Evolutionary conservation across 2,888 invertebrate species (phyloP).

Genomic region (Ochropleura plecta): DNA sequence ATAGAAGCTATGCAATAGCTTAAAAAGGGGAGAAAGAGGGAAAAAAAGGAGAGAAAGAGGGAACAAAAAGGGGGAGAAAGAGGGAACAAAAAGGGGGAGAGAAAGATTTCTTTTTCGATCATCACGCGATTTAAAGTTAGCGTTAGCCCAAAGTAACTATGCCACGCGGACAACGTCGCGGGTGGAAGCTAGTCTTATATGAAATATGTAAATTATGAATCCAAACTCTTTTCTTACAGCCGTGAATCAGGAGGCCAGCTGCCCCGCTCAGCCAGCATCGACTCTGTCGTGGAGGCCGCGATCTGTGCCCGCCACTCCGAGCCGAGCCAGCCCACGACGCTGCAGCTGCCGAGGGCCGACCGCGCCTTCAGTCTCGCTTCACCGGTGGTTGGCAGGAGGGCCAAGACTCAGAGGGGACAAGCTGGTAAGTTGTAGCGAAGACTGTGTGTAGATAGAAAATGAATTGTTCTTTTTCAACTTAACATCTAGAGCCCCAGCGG

Average conservation of each 20-base stretch:
- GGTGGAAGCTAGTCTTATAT: no score
- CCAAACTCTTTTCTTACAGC: constrained; percentile 69
- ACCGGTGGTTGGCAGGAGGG: constrained; percentile 93
- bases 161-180: no score
- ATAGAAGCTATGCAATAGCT: no score
- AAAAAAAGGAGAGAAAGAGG: no score
- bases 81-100: no score
- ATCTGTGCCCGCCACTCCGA: constrained; percentile 90
- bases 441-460: not conserved
- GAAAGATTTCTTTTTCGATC: no score
- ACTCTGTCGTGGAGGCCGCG: constrained; percentile 94
- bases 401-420: constrained; percentile 94
- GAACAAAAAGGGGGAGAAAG: no score
- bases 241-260: constrained; percentile 90
- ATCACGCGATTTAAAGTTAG: no score
- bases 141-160: no score
- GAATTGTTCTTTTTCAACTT: not conserved
- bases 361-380: constrained; percentile 92
- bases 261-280: constrained; percentile 95
- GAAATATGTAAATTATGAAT: not conserved
- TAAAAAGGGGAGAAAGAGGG: no score
- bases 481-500: no score
- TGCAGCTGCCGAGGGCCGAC: constrained; percentile 86
- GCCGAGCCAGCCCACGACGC: constrained; percentile 79
- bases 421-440: constrained; percentile 90